Base-by-base conservation (phyloP, 2,113 vertebrate species). In the Onychostruthus taczanowskii region DNA sequence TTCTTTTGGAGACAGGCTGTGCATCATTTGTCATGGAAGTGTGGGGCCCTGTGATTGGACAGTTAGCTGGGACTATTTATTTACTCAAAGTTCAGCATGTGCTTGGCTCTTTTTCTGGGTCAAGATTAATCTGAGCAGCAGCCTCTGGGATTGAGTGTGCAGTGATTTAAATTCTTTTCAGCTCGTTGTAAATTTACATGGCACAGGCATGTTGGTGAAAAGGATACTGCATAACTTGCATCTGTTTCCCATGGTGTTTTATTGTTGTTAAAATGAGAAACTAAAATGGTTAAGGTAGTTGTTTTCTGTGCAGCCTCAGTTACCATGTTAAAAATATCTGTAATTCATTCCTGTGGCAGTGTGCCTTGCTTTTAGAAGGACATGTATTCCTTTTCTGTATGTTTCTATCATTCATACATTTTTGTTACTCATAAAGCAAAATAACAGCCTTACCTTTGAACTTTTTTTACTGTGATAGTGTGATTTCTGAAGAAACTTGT, bases 241-340 rank as follows among this genome's bases (percentile, higher is more conserved):
- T 21, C 49, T 90, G 33, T 68, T 84, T 95, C 49, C 62, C 83
- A 1, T 81, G 41, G 64, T 81, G 53, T 84, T 89, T 95, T 78
- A 50, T 93, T 56, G 44, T 67, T 89, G 55, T 80, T 83, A 89
- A 90, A 93, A 92, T 90, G 64, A 90, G 96, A 95, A 96, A 55
- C 37, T 84, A 52, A 67, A 35, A 67, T 87, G 33, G 27, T 67
- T 62, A 31, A 91, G 46, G 39, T 59, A 43, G 56, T 73, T 91
- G 44, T 92, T 95, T 76, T 24, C 82, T 77, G 18, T 46, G 33
- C 27, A 62, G 18, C 56, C 72, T 72, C 47, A 64, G 15, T 37
- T 70, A 39, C 30, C 58, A 4, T 72, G 35, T 79, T 75, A 66
- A 89, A 93, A 90, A 72, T 90, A 82, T 37, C 50, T 72, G 58